Evolutionary conservation across 1,140 invertebrate species (phyloP), one percentile per base, ranked within the genome.

Genomic region (Papilio polyxenes): DNA sequence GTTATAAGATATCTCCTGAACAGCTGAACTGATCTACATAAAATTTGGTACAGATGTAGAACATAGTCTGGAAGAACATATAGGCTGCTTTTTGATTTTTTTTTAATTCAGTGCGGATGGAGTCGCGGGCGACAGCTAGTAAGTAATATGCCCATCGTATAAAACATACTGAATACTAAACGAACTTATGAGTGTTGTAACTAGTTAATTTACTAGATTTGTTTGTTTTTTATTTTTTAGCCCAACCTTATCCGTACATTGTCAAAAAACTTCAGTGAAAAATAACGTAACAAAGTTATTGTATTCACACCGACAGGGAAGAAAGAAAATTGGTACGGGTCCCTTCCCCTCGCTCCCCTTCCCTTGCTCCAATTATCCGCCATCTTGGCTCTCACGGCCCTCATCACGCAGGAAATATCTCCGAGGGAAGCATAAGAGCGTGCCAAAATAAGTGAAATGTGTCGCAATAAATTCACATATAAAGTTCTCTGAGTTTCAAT

Each of bases 401-500:
- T 77, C 75, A 77, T 77, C 75, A 53, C 75, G 48, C 48, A 77
- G 75, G 75, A 77, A 77, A 77, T 77, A 77, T 53, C 75, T 77
- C 75, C 75, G 49, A 20, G 48, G 48, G 20, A 77, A 77, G 75
- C 49, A 77, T 77, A 77, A 77, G 78, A 85, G 83, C 81, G 84
- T 86, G 86, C 85, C 85, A 87, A 88, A 85, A 87, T 87, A 88
- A 88, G 85, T 90, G 86, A 87, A 86, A 90, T 82, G 84, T 87
- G 87, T 89, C 86, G 86, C 85, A 87, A 92, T 92, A 92, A 92
- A 92, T 92, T 86, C 84, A 62, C 81, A 83, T 85, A 84, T 83
- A 77, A 80, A 82, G 65, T 69, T 81, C 51, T 84, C 83, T n/a
- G 86, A 92, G 84, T 92, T 90, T 90, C 89, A 90, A 92, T 91